A percentile compares a stretch with the other conserved stretches of the same genome.
phyloP scores from a whole-genome alignment of 23 tunicate species.

The Halocynthia aurantium region DNA sequence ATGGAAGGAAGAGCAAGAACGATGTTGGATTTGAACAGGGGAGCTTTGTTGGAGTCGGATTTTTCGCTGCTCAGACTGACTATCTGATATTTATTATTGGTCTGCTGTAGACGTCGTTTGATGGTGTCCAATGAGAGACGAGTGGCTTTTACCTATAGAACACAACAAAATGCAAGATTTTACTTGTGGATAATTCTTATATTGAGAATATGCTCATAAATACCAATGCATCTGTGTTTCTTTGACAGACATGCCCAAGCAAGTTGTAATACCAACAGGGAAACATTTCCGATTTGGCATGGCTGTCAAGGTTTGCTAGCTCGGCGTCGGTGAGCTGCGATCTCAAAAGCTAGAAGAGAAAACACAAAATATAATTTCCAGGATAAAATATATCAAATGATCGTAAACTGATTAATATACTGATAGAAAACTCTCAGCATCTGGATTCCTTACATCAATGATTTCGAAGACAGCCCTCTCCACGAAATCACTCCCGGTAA shows the following conservation, averaged over 20 bases:
- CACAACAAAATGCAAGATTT: neutral
- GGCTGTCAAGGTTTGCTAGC: conserved; percentile 49
- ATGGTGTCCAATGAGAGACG: conserved; percentile 82
- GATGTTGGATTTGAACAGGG: conserved; percentile 91
- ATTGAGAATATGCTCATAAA: neutral
- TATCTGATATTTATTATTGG: conserved; percentile 76
- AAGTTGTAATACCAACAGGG: conserved; percentile 96
- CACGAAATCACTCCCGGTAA: conserved; percentile 52
- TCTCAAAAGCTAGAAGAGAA: conserved; percentile 42
- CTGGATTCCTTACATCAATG: conserved; percentile 40
- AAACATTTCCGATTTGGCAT: conserved; percentile 83
- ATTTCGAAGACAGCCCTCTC: conserved; percentile 91
- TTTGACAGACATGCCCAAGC: conserved; percentile 87
- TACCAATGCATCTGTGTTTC: conserved; percentile 92
- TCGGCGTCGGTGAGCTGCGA: conserved; percentile 60
- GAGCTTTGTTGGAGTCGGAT: conserved; percentile 44
- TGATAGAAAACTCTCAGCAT: neutral
- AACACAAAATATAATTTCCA: neutral
- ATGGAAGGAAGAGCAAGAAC: conserved; percentile 73
- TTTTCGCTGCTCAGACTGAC: conserved; percentile 35
- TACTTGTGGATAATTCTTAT: no score
- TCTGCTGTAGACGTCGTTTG: conserved; percentile 94
- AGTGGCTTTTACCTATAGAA: conserved; percentile 76
- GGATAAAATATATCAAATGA: neutral
- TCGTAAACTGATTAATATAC: no score